Conservation (phyloP, 2,888 invertebrate genomes). For the Ethmia dodecea region DNA sequence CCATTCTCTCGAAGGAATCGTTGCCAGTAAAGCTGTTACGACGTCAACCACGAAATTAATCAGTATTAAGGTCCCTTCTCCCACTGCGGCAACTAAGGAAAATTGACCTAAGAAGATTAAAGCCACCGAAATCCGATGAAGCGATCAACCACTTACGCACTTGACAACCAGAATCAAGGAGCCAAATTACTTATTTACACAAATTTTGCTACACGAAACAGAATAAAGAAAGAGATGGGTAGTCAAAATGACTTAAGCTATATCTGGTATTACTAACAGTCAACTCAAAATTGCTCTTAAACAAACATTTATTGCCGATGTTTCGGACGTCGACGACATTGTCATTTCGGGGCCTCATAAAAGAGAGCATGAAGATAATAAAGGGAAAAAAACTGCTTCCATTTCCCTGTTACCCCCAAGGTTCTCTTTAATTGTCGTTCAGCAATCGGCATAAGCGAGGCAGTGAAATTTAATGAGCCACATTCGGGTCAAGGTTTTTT, state of each 20-base stretch:
- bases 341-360: constrained; percentile 37
- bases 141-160: constrained; percentile 3
- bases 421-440: constrained; percentile 58
- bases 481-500: constrained; percentile 59
- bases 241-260: neutral
- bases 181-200: too few relatives aligned
- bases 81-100: constrained; percentile 10
- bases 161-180: neutral
- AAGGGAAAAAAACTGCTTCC: constrained; percentile 35
- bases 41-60: constrained; percentile 9
- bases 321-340: constrained; percentile 14
- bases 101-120: constrained; percentile 5
- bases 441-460: constrained; percentile 54
- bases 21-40: too few relatives aligned
- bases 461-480: constrained; percentile 60
- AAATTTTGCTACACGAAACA: too few relatives aligned
- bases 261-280: constrained; percentile 1
- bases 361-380: constrained; percentile 40
- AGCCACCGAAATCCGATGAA: constrained; percentile 6
- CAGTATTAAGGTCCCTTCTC: constrained; percentile 11
- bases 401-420: constrained; percentile 39
- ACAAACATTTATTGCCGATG: constrained; percentile 11
- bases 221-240: constrained; percentile 2
- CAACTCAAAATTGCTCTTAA: constrained; percentile 5
- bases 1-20: too few relatives aligned